phyloP scores from a whole-genome alignment of 1,140 invertebrate genomes.

The Drosophila pachea region DNA sequence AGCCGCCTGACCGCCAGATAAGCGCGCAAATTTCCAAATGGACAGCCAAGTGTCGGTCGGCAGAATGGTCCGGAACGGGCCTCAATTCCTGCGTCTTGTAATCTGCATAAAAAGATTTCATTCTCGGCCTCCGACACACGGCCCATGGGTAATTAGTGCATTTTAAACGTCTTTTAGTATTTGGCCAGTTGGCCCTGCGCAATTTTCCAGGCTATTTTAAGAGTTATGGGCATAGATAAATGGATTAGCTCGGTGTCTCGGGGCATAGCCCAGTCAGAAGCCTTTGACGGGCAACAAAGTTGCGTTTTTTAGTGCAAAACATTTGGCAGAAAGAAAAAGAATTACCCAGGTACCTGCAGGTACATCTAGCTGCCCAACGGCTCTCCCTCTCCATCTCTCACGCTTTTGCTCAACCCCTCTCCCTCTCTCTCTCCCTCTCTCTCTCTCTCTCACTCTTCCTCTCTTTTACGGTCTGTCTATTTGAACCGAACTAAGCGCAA shows the following conservation, averaged over 20 bases:
- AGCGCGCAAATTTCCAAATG: constrained; percentile 76
- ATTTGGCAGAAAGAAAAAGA: constrained; percentile 51
- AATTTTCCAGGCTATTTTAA: constrained; percentile 77
- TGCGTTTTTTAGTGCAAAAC: constrained; percentile 32
- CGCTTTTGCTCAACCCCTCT: too few relatives aligned
- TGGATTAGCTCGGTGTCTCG: constrained; percentile 62
- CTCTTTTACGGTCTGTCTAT: constrained; percentile 6
- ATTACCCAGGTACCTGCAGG: constrained; percentile 15
- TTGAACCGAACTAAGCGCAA: constrained; percentile 59
- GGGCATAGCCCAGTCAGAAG: constrained; percentile 6
- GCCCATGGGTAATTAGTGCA: constrained; percentile 73
- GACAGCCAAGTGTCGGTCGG: constrained; percentile 68
- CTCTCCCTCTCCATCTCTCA: background rate
- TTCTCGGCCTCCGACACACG: constrained; percentile 43
- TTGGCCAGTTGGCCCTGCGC: constrained; percentile 51
- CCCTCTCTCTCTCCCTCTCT: constrained; percentile 4
- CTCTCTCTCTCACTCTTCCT: background rate
- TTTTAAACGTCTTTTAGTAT: constrained; percentile 76
- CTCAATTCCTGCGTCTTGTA: constrained; percentile 48
- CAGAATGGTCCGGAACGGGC: constrained; percentile 10
- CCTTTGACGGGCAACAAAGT: constrained; percentile 55
- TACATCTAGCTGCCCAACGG: background rate
- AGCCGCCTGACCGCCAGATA: constrained; percentile 64
- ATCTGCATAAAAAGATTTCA: constrained; percentile 72
- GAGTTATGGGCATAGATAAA: constrained; percentile 78